phyloP scores from a whole-genome alignment of 2,113 vertebrate species.

The Proteles cristata region DNA sequence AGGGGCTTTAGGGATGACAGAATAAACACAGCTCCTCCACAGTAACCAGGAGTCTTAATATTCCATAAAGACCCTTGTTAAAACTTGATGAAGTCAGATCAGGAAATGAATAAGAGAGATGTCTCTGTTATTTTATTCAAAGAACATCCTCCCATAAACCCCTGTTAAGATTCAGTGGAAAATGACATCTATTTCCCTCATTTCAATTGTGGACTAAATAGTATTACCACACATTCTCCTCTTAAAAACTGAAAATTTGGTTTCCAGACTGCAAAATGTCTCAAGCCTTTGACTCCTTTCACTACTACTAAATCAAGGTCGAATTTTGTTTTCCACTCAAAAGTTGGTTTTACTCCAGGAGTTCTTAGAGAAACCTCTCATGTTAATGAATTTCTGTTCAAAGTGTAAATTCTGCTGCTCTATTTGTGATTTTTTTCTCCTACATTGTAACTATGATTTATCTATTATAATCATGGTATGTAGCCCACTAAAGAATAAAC shows the following conservation, averaged over 20 bases:
- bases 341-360: neutral
- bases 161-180: conserved; percentile 64
- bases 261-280: conserved; percentile 52
- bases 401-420: neutral
- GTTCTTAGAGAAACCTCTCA: neutral
- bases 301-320: neutral
- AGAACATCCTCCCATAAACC: conserved; percentile 67
- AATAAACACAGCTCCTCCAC: neutral
- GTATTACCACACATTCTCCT: conserved; percentile 45
- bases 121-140: conserved; percentile 76
- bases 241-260: conserved; percentile 56
- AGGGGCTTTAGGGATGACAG: neutral
- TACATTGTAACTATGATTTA: neutral
- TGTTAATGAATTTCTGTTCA: neutral
- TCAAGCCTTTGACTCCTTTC: conserved; percentile 24
- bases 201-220: conserved; percentile 42
- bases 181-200: conserved; percentile 72
- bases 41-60: neutral
- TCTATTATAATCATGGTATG: neutral
- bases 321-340: conserved; percentile 41
- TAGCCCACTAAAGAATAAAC: neutral
- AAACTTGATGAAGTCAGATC: conserved; percentile 29
- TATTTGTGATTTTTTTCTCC: neutral
- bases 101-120: conserved; percentile 63
- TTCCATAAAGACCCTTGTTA: conserved; percentile 6